A percentile compares a stretch with the other conserved stretches of the same genome.
phyloP scores from a whole-genome alignment of 2,797 vertebrate species.

The Phoxinus dragarum region DNA sequence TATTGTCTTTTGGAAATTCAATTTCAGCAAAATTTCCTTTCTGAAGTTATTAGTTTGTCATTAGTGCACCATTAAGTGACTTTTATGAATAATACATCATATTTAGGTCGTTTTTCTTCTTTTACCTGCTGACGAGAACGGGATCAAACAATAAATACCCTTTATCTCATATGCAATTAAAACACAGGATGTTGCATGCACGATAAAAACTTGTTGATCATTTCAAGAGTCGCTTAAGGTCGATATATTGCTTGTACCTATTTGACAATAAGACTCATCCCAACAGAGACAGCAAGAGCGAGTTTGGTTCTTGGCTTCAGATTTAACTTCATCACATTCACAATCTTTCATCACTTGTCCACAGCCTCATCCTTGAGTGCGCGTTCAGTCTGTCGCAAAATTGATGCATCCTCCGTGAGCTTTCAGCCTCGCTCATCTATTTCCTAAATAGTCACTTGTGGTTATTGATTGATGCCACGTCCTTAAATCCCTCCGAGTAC shows the following conservation, averaged over 20 bases:
- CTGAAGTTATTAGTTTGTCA: conserved; percentile 7
- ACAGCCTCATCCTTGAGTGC: conserved; percentile 27
- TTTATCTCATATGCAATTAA: conserved; percentile 4
- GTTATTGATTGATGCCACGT: conserved; percentile 41
- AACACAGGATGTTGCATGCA: background rate
- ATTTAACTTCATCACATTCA: conserved; percentile 9
- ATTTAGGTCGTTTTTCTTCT: background rate
- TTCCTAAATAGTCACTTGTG: conserved; percentile 46
- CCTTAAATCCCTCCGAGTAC: background rate
- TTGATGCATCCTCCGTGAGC: conserved; percentile 30
- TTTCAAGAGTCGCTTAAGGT: background rate
- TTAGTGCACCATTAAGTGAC: background rate
- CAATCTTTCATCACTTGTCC: conserved; percentile 41
- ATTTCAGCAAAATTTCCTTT: background rate
- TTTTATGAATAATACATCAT: conserved; percentile 11
- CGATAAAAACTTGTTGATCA: background rate
- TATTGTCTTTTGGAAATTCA: background rate
- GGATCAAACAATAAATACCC: background rate
- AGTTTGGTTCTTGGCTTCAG: conserved; percentile 7
- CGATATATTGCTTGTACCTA: background rate
- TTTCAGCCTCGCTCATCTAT: conserved; percentile 31
- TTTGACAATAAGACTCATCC: background rate
- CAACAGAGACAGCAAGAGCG: background rate
- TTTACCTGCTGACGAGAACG: background rate
- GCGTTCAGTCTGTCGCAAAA: conserved; percentile 22